Base-by-base conservation (phyloP, 1,140 invertebrate species). In the Drosophila ficusphila region DNA sequence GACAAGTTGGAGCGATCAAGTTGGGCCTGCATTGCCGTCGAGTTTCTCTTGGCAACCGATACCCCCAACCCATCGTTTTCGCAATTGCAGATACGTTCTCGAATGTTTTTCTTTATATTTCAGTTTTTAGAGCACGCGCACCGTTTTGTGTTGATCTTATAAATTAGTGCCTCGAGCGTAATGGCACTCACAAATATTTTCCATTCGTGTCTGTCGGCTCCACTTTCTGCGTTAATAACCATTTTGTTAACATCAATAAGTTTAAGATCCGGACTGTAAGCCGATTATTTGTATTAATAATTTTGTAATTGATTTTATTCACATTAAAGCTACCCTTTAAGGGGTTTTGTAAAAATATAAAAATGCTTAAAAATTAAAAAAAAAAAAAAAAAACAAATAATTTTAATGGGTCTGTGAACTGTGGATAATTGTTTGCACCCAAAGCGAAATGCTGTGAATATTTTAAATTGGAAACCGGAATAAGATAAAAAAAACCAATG, bases 1-100 rank as follows among this genome's bases (percentile, higher is more conserved):
- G 64, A 33, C 65, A 56, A n/a, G n/a, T 54, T 64, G 31, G 64
- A 25, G 42, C 61, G 60, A 52, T 67, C 62, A 16, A 67, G 60
- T 51, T 65, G 23, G 42, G 25, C 27, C 47, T 46, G 23, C 57
- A 47, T 14, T 64, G 25, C 62, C 49, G 39, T 21, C 62, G 19
- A 67, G 62, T 67, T 67, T 67, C 62, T 42, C 46, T 67, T 42
- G 44, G 14, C 60, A 67, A 12, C 27, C n/a, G 19, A 29, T 27
- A 14, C 7, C 19, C 25, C 34, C 21, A 39, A 3, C 33, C 9
- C 12, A 9, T 2, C 2, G 1, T 21, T 39, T 51, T 51, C 31
- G 44, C 46, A 41, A 62, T 29, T 67, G 60, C 36, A 52, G 61
- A 67, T 67, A 41, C 23, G n/a, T 67, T 67, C 62, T 67, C 44